Evolutionary conservation across 2,797 vertebrate species (phyloP), one percentile per base, ranked within the genome.

Genomic region (Malacoctenus gilli): DNA sequence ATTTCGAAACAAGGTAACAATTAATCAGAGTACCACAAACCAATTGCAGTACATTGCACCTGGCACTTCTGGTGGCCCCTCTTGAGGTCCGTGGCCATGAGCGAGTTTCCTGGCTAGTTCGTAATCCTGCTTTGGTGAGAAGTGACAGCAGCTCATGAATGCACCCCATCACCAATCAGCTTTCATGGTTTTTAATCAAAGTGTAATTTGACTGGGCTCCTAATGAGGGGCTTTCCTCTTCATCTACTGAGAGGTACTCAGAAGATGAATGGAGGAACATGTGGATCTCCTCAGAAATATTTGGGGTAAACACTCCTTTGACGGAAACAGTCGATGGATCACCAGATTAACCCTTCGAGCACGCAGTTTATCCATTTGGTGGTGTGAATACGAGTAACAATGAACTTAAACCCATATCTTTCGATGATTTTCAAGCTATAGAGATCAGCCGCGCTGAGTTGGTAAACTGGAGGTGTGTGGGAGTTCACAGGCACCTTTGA

Each of bases 181-280:
- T 42, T 58, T 63, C 47, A 62, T 74, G 50, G 43, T 41, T 36
- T 57, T 31, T 67, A 71, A 77, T 65, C 37, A 59, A 57, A 62
- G 43, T 65, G 51, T 68, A 54, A 71, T 74, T 71, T 73, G 63
- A 71, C 65, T 63, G 39, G 13, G 34, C 51, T 54, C 20, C 18
- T 64, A 68, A 57, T 39, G 47, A 66, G 25, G 34, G 56, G 35
- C 59, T 58, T 56, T 40, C 50, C 41, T 75, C 57, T 42, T 57
- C 42, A 56, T 74, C 52, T 58, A 14, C 15, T 16, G 20, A 58
- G 31, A 66, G 47, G 11, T 56, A 38, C 50, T 70, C 54, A 46
- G 43, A 47, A 39, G 55, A 54, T 64, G 40, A 30, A 36, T 38
- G 5, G 19, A 8, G 44, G 53, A 60, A 34, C 14, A 42, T 35